Evolutionary conservation across 2,888 invertebrate genomes (phyloP).

Genomic region (Blastobasis adustella): DNA sequence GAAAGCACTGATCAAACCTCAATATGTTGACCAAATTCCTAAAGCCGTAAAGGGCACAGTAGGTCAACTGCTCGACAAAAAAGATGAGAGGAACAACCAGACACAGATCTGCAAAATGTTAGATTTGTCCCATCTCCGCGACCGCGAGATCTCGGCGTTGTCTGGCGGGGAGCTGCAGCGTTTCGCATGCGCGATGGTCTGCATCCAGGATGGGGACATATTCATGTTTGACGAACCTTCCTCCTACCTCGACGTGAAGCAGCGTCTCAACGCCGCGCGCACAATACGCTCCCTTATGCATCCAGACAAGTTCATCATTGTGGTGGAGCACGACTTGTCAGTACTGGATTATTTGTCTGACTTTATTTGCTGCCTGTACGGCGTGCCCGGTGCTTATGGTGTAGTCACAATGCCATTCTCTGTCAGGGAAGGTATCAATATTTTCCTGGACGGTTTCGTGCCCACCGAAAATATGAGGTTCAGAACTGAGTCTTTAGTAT

Average conservation of each 20-base stretch:
- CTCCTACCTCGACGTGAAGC: slow-evolving; percentile 98
- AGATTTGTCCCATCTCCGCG: slow-evolving; percentile 92
- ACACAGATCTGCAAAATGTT: slow-evolving; percentile 87
- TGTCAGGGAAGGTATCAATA: slow-evolving; percentile 98
- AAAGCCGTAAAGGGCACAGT: slow-evolving; percentile 97
- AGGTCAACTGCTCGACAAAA: slow-evolving; percentile 90
- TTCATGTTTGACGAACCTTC: slow-evolving; percentile 99
- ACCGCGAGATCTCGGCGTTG: slow-evolving; percentile 92
- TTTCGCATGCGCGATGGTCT: slow-evolving; percentile 98
- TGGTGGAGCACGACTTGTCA: slow-evolving; percentile 99
- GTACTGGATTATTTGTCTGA: slow-evolving; percentile 99
- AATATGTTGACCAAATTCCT: slow-evolving; percentile 99
- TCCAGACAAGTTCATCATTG: slow-evolving; percentile 97
- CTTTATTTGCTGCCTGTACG: slow-evolving; percentile 98
- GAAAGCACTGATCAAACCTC: slow-evolving; percentile 98
- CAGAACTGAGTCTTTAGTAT: slow-evolving; percentile 96
- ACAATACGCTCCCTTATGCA: slow-evolving; percentile 94
- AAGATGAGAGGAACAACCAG: slow-evolving; percentile 92
- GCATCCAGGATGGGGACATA: slow-evolving; percentile 98
- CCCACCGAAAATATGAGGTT: slow-evolving; percentile 99
- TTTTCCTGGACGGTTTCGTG: slow-evolving; percentile 99
- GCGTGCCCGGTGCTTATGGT: slow-evolving; percentile 98
- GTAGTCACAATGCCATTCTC: slow-evolving; percentile 99
- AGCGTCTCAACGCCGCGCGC: slow-evolving; percentile 96
- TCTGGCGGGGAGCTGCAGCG: slow-evolving; percentile 99